Base-by-base conservation (phyloP, 2,797 vertebrate species). In the Sparidentex hasta region DNA sequence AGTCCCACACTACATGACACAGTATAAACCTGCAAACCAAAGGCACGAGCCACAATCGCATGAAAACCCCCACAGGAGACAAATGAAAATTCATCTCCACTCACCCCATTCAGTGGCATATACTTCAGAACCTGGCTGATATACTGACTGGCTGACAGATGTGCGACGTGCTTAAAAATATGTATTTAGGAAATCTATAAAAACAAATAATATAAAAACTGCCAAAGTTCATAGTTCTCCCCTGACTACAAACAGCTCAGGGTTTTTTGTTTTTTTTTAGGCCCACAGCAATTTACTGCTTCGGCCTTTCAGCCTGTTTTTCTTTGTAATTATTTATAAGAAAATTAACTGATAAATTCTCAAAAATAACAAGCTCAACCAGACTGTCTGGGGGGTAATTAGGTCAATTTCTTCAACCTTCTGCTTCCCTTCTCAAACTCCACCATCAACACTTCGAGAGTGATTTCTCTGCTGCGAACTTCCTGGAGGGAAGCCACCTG, bases 401-500 rank as follows among this genome's bases (percentile, higher is more conserved):
- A 18, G 1, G 4, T 29, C 46, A 5, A 3, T 7, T 18, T 51
- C 46, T 33, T 16, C 27, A 16, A 11, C 8, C 52, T 18, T 48
- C 16, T 65, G 55, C 47, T 50, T 13, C 1, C 4, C 21, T 25
- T 2, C 52, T 50, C 20, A 57, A 25, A 47, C 46, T 9, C 14
- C 47, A 6, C 11, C 21, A 38, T 25, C 4, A 55, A 64, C 44
- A 47, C 5, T 44, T 23, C 1, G 29, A 21, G 67, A 38, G 54
- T 0, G 5, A 1, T 25, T 50, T 3, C 3, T 20, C 63, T 9
- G 46, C 64, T 33, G 33, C 33, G 12, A 41, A 17, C 25, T 38
- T 55, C 33, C 59, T 59, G 78, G 51, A 68, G 33, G 43, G 65
- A 46, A 38, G 25, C 65, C 58, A 64, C 38, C 65, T 59, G 71